Evolutionary conservation across 2,888 invertebrate species (phyloP), one percentile per base, ranked within the genome.

Genomic region (Andrena bucephala): DNA sequence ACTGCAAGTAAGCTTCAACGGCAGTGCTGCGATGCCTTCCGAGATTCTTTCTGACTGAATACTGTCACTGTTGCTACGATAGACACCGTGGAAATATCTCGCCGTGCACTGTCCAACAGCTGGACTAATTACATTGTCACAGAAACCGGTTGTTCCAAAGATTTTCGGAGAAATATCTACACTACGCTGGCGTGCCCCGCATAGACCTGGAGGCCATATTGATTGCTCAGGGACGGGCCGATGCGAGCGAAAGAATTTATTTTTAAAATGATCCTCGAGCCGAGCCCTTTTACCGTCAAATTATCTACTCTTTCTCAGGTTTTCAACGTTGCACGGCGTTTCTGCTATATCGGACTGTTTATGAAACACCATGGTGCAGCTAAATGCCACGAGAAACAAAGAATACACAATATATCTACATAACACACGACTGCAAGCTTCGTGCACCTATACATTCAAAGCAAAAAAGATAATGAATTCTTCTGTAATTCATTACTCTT

Each of bases 141-240:
- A 69, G 70, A 71, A 71, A 54, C 62, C 33, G 57, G 68, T 72
- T 70, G 50, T 74, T 77, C 75, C 59, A 68, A 65, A 59, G 70
- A 50, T 77, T 82, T 87, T 87, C 69, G 60, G 7, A 24, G 74
- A 84, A 84, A 85, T 77, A 83, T 80, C 79, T 77, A 79, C 81
- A 31, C 81, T 81, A 85, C 82, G 67, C 66, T 85, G 71, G 81
- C 85, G 87, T 87, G 87, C 85, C 87, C 85, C 79, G 87, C 62
- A 83, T 84, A 84, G 79, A 87, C 65, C 85, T 85, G 90, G 90
- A 89, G 89, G 90, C 90, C 90, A 91, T 91, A 91, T 91, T 90
- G 90, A 91, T 91, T 91, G 85, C 76, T 89, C 87, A 89, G 89
- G 89, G 89, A 86, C 89, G 89, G 85, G 80, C 86, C 85, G 84